A percentile compares a stretch with the other conserved stretches of the same genome.
Conservation (phyloP, 1,140 invertebrate species). For the Euwallacea similis region DNA sequence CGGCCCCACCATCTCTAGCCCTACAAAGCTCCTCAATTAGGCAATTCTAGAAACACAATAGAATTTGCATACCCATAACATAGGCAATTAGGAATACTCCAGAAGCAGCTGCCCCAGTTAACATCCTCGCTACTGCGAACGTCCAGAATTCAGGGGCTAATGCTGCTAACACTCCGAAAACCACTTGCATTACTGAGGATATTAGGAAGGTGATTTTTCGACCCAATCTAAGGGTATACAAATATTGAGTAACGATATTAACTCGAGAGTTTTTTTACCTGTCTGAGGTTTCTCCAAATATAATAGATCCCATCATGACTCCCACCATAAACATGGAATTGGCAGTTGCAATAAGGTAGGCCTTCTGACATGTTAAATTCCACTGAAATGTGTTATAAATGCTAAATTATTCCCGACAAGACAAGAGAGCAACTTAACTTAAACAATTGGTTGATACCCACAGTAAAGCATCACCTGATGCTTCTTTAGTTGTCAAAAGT, state of each 20-base stretch:
- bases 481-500: too few relatives aligned
- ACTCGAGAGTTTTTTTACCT: slow-evolving; percentile 50
- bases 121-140: slow-evolving; percentile 67
- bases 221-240: slow-evolving; percentile 61
- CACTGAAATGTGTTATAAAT: slow-evolving; percentile 61
- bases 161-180: slow-evolving; percentile 67
- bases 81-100: slow-evolving; percentile 78
- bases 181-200: slow-evolving; percentile 68
- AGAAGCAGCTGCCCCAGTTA: slow-evolving; percentile 72
- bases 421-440: too few relatives aligned
- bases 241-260: not conserved
- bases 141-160: slow-evolving; percentile 69
- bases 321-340: slow-evolving; percentile 83
- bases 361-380: slow-evolving; percentile 73
- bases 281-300: slow-evolving; percentile 79
- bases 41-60: not conserved
- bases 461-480: too few relatives aligned
- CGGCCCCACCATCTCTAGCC: slow-evolving; percentile 81
- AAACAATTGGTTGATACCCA: too few relatives aligned
- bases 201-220: slow-evolving; percentile 72
- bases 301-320: slow-evolving; percentile 74
- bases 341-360: slow-evolving; percentile 66
- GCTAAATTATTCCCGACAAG: not conserved
- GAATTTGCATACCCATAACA: slow-evolving; percentile 65
- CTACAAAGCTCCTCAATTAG: slow-evolving; percentile 52